Evolutionary conservation across 2,113 vertebrate genomes (phyloP), one percentile per base, ranked within the genome.

Genomic region (Hoplias malabaricus): DNA sequence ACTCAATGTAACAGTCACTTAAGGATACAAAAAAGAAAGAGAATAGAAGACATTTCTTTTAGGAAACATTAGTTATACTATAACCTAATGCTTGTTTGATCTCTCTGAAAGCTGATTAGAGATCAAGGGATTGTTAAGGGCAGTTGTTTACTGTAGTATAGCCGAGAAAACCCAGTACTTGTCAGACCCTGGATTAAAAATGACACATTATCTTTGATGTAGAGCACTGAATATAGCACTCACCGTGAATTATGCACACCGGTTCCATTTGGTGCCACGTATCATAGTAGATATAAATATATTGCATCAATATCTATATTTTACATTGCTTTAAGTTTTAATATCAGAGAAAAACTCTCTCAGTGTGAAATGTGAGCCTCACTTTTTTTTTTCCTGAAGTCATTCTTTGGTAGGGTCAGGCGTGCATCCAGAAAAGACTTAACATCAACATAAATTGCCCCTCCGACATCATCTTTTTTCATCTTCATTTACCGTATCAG

Each of bases 161-260:
- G 59, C 34, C 33, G 54, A 40, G 25, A 73, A 73, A 73, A 46
- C 25, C 38, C 56, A 73, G 61, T 73, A 46, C 43, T 46, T 62
- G 29, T 21, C 19, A 5, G 31, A 62, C 29, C 71, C 71, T 14
- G 54, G 54, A 73, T 59, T 59, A 59, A 42, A 73, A 42, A 29
- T 73, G 71, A 43, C 19, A 73, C 50, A n/a, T n/a, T n/a, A n/a
- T n/a, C n/a, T n/a, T n/a, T n/a, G n/a, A n/a, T n/a, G n/a, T n/a
- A n/a, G n/a, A n/a, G n/a, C n/a, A n/a, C n/a, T n/a, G n/a, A n/a
- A n/a, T n/a, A n/a, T n/a, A n/a, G n/a, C n/a, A n/a, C n/a, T n/a
- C n/a, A n/a, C n/a, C n/a, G n/a, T n/a, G n/a, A n/a, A n/a, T n/a
- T n/a, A n/a, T n/a, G n/a, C n/a, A n/a, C n/a, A n/a, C n/a, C n/a